Base-by-base conservation (phyloP, 2,797 vertebrate species). In the Enteromius unitaeniatus region DNA sequence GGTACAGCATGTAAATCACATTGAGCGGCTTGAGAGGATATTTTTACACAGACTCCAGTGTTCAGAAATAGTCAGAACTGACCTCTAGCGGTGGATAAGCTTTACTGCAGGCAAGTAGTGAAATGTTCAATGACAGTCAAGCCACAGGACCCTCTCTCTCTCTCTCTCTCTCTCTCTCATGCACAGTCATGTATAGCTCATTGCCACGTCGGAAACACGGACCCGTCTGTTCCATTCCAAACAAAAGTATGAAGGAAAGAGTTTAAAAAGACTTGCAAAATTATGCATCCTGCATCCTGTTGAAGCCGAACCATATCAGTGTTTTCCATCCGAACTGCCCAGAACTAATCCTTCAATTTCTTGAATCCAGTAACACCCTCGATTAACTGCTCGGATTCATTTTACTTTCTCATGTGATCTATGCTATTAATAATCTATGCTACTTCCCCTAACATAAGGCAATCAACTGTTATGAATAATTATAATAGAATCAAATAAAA, bases 161-260 rank as follows among this genome's bases (percentile, higher is more conserved):
- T 37, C 34, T 37, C 34, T 37, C 47, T 60, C 45, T 76, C 21
- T 79, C 11, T 47, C 0, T 19, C 88, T 80, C 37, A 3, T 80
- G 86, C 64, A 86, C 87, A 91, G 90, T 83, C 45, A 4, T 79
- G 84, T 67, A 86, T 86, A 91, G 90, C 85, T 87, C 53, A 65
- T 34, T 49, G 21, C 21, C 80, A 26, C 69, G 83, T 88, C 86
- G 17, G 65, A 82, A 89, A 90, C 90, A 85, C 42, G 84, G 78
- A 83, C 81, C 78, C 31, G 49, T 69, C 78, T 45, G 83, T 51
- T 62, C 76, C 91, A 84, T 92, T 93, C 92, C 88, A 90, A 89
- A 79, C 87, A 91, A 90, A 93, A 93, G 93, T 93, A 94, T 92
- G 89, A 91, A 93, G 93, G 94, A 93, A 92, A 91, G 92, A 79